Conservation (phyloP, 2,888 invertebrate genomes). For the Drosophila mulleri region DNA sequence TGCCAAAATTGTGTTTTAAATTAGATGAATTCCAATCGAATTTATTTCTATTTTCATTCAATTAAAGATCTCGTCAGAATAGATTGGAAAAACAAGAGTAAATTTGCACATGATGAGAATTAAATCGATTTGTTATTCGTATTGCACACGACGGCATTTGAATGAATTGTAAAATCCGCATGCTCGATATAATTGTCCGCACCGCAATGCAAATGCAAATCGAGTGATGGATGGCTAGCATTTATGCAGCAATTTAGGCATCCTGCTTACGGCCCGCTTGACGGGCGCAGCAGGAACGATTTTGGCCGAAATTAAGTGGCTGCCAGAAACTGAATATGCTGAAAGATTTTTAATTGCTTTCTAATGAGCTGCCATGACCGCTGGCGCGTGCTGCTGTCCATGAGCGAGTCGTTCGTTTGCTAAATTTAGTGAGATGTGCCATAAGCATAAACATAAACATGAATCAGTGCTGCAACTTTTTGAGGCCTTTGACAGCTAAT, state of each 20-base stretch:
- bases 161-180: neutral
- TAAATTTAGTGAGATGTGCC: constrained; percentile 50
- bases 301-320: constrained; percentile 49
- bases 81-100: neutral
- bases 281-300: constrained; percentile 24
- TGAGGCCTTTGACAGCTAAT: constrained; percentile 37
- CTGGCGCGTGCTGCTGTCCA: constrained; percentile 41
- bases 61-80: neutral
- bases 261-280: constrained; percentile 13
- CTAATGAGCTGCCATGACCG: constrained; percentile 52
- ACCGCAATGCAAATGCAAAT: neutral
- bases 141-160: neutral
- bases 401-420: constrained; percentile 44
- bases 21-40: neutral
- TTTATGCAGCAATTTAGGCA: constrained; percentile 4
- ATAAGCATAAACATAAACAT: constrained; percentile 34
- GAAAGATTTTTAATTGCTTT: constrained; percentile 62
- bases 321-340: constrained; percentile 50
- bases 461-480: constrained; percentile 40
- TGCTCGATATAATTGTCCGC: neutral
- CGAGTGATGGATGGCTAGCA: constrained; percentile 11
- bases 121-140: neutral
- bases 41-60: neutral
- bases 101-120: neutral
- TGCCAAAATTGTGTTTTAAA: too few relatives aligned